Evolutionary conservation across 2,888 invertebrate genomes (phyloP), one percentile per base, ranked within the genome.

Genomic region (Loripinus fragilis): DNA sequence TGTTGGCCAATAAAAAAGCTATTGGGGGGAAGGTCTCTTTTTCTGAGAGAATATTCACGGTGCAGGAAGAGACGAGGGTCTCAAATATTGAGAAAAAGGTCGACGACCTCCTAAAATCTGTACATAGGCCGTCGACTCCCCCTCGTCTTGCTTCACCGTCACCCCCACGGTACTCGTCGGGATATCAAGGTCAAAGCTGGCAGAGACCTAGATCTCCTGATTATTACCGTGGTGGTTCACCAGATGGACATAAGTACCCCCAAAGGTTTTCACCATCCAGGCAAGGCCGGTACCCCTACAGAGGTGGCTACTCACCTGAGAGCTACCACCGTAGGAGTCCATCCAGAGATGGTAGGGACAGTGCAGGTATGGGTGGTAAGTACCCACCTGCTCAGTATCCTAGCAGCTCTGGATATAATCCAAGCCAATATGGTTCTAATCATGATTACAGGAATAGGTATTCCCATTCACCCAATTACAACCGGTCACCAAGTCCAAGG

Each of bases 1-100:
- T n/a, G n/a, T n/a, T n/a, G n/a, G n/a, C n/a, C n/a, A n/a, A n/a
- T n/a, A n/a, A n/a, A n/a, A n/a, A n/a, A n/a, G n/a, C n/a, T n/a
- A n/a, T 66, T n/a, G 69, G 68, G 12, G 33, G 45, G 23, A 45
- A 69, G 10, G 69, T 69, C 17, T 20, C 45, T 5, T 69, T 69
- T 45, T 15, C 45, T 17, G 30, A 69, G 25, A 45, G 30, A 17
- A 3, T 17, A 15, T 48, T 69, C 30, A 48, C 45, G 15, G 45
- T 69, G 1, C 20, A 48, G 28, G 48, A 69, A 38, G 69, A 69
- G 17, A 25, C 25, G 10, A n/a, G 45, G 23, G 42, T 45, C 0
- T 0, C 45, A 10, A 48, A 48, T 10, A 69, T 45, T 8, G 69
- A 69, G 20, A 69, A 20, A 30, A 48, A 48, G n/a, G 45, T 69